Evolutionary conservation across 2,113 vertebrate species (phyloP).

Genomic region (Microcebus tavaratra): DNA sequence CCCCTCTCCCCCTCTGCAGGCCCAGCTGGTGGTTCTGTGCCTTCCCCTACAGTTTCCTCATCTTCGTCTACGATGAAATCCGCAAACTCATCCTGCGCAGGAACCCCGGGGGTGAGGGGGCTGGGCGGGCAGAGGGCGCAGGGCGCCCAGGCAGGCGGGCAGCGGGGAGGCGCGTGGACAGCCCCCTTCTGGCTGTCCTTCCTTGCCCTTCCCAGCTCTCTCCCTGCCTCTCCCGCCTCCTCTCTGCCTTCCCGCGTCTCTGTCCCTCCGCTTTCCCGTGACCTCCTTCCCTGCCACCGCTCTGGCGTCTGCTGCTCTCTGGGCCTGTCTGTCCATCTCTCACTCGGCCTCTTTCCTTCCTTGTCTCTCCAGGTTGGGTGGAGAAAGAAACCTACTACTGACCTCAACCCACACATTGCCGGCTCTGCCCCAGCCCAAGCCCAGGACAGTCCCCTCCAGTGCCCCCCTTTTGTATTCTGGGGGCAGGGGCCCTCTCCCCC

Average conservation of each 20-base stretch:
- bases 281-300: not conserved
- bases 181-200: constrained; percentile 87
- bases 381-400: constrained; percentile 79
- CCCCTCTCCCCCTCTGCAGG: constrained; percentile 76
- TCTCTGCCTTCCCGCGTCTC: not conserved
- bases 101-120: constrained; percentile 91
- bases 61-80: constrained; percentile 95
- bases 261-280: not conserved
- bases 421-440: not conserved
- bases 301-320: not conserved
- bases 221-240: too few species aligned
- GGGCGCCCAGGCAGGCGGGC: not conserved
- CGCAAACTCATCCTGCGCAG: constrained; percentile 94
- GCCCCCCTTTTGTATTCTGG: constrained; percentile 73
- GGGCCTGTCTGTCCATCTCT: not conserved
- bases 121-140: too few species aligned
- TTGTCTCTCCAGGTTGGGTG: constrained; percentile 73
- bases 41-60: constrained; percentile 96
- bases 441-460: constrained; percentile 13
- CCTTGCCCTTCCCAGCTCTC: not conserved
- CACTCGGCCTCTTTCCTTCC: not conserved
- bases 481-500: constrained; percentile 63
- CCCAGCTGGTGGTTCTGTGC: constrained; percentile 97
- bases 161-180: too few species aligned
- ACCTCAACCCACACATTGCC: constrained; percentile 52